Percentiles rank a stretch among this genome's conserved stretches.
Evolutionary conservation across 2,888 invertebrate genomes (phyloP).

Genomic region (Drosophila meridionalis): DNA sequence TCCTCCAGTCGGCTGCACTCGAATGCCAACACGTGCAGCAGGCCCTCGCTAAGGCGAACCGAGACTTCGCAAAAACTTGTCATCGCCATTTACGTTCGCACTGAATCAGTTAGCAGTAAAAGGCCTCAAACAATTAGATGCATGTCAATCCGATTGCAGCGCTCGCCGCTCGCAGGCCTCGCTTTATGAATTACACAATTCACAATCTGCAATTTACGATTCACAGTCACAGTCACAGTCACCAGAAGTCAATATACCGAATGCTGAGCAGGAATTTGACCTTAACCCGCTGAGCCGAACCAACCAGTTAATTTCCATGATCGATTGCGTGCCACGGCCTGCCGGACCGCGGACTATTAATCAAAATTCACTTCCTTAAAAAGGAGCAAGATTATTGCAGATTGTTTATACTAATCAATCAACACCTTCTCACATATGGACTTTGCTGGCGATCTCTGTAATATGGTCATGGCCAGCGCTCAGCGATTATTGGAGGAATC

Average conservation of each 20-base stretch:
- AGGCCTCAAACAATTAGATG: constrained; percentile 77
- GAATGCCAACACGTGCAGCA: constrained; percentile 75
- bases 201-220: background rate
- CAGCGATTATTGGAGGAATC: background rate
- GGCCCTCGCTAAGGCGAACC: constrained; percentile 47
- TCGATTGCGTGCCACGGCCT: background rate
- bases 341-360: constrained; percentile 10
- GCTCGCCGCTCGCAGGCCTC: constrained; percentile 21
- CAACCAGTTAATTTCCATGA: constrained; percentile 20
- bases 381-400: background rate
- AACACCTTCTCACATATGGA: constrained; percentile 9
- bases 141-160: constrained; percentile 61
- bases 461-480: constrained; percentile 7
- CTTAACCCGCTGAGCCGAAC: constrained; percentile 30
- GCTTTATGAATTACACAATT: constrained; percentile 36
- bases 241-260: constrained; percentile 5
- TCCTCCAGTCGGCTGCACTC: constrained; percentile 50
- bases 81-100: constrained; percentile 55
- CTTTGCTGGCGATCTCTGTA: background rate
- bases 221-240: background rate
- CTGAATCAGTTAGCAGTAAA: constrained; percentile 69
- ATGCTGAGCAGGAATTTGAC: constrained; percentile 31
- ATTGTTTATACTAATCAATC: constrained; percentile 16
- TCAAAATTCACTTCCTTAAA: constrained; percentile 4
- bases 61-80: constrained; percentile 60